phyloP scores from a whole-genome alignment of 1,140 invertebrate species.

The Drosophila asahinai region DNA sequence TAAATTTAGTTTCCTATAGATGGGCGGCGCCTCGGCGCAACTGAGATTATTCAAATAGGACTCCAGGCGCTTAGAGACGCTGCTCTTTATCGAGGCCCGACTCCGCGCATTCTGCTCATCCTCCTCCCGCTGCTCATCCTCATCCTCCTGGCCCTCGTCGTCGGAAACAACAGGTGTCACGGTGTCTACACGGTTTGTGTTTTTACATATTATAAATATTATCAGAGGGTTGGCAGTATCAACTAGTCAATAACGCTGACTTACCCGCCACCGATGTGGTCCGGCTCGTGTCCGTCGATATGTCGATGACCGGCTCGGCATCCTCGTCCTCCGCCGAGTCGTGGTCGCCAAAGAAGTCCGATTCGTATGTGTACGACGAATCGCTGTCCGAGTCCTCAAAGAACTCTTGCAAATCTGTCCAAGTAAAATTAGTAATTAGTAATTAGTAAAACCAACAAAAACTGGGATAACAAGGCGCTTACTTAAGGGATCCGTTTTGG shows the following conservation, averaged over 20 bases:
- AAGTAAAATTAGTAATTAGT: background rate
- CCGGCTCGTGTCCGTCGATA: conserved; percentile 67
- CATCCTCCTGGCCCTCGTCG: conserved; percentile 49
- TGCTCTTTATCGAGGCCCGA: conserved; percentile 11
- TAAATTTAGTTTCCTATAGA: conserved; percentile 51
- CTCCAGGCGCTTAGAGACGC: conserved; percentile 50
- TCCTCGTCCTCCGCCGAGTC: conserved; percentile 60
- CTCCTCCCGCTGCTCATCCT: background rate
- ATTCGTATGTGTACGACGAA: conserved; percentile 60
- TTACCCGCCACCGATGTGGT: conserved; percentile 69
- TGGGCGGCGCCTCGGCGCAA: conserved; percentile 62
- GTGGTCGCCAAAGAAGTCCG: conserved; percentile 56
- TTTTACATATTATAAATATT: conserved; percentile 77
- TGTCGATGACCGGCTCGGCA: conserved; percentile 55
- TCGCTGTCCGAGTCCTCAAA: conserved; percentile 52
- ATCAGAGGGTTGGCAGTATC: conserved; percentile 82
- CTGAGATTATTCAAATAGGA: conserved; percentile 66
- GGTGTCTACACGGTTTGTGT: conserved; percentile 77
- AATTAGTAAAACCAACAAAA: background rate
- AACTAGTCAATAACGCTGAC: conserved; percentile 61
- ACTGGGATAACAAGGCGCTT: background rate
- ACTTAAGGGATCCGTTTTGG: conserved; percentile 67
- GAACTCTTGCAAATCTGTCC: conserved; percentile 42
- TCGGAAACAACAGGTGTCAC: conserved; percentile 82
- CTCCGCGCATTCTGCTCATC: conserved; percentile 8